Evolutionary conservation across 1,140 invertebrate genomes (phyloP).

Genomic region (Drosophila asahinai): DNA sequence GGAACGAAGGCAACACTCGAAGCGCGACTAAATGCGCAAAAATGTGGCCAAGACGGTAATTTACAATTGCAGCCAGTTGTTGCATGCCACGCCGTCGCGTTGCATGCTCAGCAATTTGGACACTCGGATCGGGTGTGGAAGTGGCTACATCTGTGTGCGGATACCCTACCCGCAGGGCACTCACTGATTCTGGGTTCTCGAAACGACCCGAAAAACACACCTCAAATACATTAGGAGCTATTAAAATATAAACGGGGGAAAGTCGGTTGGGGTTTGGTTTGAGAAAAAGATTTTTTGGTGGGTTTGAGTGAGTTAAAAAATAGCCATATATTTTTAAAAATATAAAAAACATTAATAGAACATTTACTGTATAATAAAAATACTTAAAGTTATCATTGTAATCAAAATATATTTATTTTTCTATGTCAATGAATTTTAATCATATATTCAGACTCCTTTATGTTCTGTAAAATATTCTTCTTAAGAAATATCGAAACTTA

Average conservation of each 20-base stretch:
- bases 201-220: not conserved
- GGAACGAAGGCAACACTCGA: slow-evolving; percentile 72
- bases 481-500: not conserved
- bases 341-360: not conserved
- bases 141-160: not conserved
- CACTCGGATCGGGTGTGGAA: slow-evolving; percentile 19
- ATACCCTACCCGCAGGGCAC: slow-evolving; percentile 63
- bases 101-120: slow-evolving; percentile 40
- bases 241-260: slow-evolving; percentile 1
- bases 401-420: not conserved
- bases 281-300: not conserved
- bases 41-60: slow-evolving; percentile 82
- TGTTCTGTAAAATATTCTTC: not conserved
- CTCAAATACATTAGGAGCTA: slow-evolving; percentile 19
- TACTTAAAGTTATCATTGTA: not conserved
- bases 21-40: slow-evolving; percentile 83
- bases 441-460: not conserved
- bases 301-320: not conserved
- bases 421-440: not conserved
- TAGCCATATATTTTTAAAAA: not conserved
- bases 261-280: not conserved
- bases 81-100: slow-evolving; percentile 44
- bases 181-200: slow-evolving; percentile 37
- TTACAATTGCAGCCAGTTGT: slow-evolving; percentile 74
- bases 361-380: not conserved